phyloP scores from a whole-genome alignment of 2,888 invertebrate species.

The Julus scandinavius region DNA sequence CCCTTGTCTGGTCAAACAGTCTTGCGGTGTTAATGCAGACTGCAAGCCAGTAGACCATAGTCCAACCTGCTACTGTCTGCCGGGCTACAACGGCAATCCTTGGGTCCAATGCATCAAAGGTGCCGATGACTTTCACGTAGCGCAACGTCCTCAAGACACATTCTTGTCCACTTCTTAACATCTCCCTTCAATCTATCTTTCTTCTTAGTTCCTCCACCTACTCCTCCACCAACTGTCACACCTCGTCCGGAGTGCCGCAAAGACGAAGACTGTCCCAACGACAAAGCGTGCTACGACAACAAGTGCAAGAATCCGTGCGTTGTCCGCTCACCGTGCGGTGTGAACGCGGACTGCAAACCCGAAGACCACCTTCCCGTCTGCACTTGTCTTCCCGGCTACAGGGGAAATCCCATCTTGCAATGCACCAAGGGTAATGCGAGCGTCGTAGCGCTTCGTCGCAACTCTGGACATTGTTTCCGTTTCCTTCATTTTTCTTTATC shows the following conservation, averaged over 20 bases:
- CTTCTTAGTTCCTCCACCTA: not conserved
- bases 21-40: conserved; percentile 84
- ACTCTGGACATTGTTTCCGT: not conserved
- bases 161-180: not conserved
- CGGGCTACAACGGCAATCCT: too few species aligned
- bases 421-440: conserved; percentile 66
- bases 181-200: not conserved
- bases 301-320: conserved; percentile 84
- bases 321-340: conserved; percentile 79
- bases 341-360: conserved; percentile 71
- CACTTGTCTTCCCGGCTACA: conserved; percentile 60
- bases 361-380: conserved; percentile 43
- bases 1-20: conserved; percentile 78
- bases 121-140: not conserved
- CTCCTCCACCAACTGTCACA: conserved; percentile 39
- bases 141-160: not conserved
- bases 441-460: not conserved
- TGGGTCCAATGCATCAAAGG: too few species aligned
- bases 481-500: not conserved
- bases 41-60: conserved; percentile 74
- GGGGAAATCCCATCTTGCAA: conserved; percentile 81
- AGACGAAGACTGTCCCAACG: conserved; percentile 62
- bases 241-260: conserved; percentile 81
- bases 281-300: conserved; percentile 82
- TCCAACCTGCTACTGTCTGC: conserved; percentile 43